phyloP scores from a whole-genome alignment of 2,888 invertebrate species.

The Synergus umbraculus region DNA sequence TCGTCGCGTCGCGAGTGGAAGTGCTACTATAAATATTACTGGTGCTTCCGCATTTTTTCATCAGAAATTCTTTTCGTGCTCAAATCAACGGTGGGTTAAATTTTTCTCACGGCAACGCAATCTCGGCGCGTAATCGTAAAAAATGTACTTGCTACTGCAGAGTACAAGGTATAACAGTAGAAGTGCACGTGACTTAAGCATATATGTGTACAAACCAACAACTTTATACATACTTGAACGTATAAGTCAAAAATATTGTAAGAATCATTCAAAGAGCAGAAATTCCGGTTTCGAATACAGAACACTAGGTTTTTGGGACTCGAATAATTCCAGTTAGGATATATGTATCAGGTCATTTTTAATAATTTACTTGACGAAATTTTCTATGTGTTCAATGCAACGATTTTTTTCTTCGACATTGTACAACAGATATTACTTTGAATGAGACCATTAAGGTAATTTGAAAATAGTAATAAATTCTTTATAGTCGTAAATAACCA shows the following conservation, averaged over 20 bases:
- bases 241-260: not conserved
- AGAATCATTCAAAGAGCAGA: constrained; percentile 11
- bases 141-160: constrained; percentile 21
- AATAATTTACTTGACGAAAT: no score
- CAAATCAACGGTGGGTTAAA: constrained; percentile 24
- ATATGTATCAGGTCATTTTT: no score
- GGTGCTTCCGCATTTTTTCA: constrained; percentile 40
- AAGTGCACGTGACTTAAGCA: constrained; percentile 18
- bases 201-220: not conserved
- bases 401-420: no score
- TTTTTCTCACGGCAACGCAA: constrained; percentile 40
- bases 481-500: no score
- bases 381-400: no score
- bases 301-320: constrained; percentile 8
- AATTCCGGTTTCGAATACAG: constrained; percentile 31
- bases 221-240: not conserved
- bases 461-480: no score
- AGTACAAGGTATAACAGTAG: constrained; percentile 30
- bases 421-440: no score
- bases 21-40: constrained; percentile 15
- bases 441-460: no score
- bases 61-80: constrained; percentile 35
- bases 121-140: constrained; percentile 27
- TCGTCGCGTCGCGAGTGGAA: constrained; percentile 6
- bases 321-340: not conserved